Base-by-base conservation (phyloP, 2,888 invertebrate species). In the Chironomus riparius region DNA sequence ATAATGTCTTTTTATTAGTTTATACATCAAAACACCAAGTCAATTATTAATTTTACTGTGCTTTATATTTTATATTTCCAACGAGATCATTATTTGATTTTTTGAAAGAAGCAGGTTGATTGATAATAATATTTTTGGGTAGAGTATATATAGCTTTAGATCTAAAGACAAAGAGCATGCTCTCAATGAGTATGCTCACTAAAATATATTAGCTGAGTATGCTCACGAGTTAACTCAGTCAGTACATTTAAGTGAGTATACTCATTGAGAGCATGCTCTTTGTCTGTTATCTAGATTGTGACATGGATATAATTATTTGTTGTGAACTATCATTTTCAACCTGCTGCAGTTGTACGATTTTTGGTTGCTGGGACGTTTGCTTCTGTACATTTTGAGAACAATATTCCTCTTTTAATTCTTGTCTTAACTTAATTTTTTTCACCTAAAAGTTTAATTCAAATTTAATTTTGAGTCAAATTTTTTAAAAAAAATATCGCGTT, bases 281-380 rank as follows among this genome's bases (percentile, higher is more conserved):
- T n/a, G n/a, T n/a, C n/a, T n/a, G n/a, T n/a, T n/a, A n/a, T n/a
- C n/a, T n/a, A n/a, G 61, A 47, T 73, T 61, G 73, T 5, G 61
- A 47, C 13, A 77, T 78, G 47, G 79, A 68, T 15, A 77, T 70
- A 48, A 78, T 77, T 1, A 78, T 68, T 77, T 82, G 79, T 78
- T 56, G 56, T 15, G 83, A 82, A 22, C 83, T 78, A 79, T 84
- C 82, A 13, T n/a, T 12, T 56, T 70, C 47, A 21, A 7, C 81
- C 83, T 83, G 69, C 83, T 82, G 79, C 6, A 15, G 3, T 38
- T 38, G 38, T 38, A 38, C 38, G 10, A 56, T 18, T 56, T 56
- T n/a, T 15, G 56, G 56, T 6, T 56, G 56, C 2, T 56, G 56
- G 18, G 18, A 18, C 18, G n/a, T 7, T 56, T 56, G 56, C 18